These are phyloP conservation scores for Diabrotica balteata DNA, from an alignment of 2,888 invertebrate species.

Conservation along the genomic window DNA sequence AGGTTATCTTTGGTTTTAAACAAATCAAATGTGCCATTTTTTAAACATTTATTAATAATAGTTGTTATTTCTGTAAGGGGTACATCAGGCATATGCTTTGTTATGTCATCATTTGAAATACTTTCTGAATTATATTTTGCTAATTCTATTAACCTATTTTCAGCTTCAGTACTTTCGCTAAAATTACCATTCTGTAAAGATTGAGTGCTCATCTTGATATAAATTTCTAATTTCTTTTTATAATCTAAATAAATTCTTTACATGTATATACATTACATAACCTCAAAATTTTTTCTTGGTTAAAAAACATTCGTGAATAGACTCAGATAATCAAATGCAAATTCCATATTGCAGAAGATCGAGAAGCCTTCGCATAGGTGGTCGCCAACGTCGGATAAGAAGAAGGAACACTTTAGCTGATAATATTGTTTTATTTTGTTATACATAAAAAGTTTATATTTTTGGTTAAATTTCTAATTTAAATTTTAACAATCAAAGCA, in stretches of 20 bases:
- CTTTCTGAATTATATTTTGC: conserved; percentile 80
- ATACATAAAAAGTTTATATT: no score
- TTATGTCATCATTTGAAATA: conserved; percentile 81
- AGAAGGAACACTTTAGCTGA: no score
- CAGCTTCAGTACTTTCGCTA: conserved; percentile 32
- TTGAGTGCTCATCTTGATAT: neutral
- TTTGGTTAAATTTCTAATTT: no score
- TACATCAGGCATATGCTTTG: conserved; percentile 73
- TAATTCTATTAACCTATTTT: conserved; percentile 66
- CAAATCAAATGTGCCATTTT: conserved; percentile 68
- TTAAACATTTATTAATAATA: conserved; percentile 81
- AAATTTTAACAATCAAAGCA: no score
- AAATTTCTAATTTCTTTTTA: neutral
- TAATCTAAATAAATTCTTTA: neutral
- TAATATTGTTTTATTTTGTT: no score
- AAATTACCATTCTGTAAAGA: neutral
- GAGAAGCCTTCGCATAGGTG: no score
- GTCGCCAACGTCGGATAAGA: no score
- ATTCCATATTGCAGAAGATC: no score
- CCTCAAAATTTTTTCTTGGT: no score
- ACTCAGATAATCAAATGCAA: no score
- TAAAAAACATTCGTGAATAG: no score
- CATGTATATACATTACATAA: neutral
- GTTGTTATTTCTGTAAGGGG: conserved; percentile 71
- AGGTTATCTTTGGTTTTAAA: conserved; percentile 65